Conservation (phyloP, 2,888 invertebrate species). For the Idaea straminata region DNA sequence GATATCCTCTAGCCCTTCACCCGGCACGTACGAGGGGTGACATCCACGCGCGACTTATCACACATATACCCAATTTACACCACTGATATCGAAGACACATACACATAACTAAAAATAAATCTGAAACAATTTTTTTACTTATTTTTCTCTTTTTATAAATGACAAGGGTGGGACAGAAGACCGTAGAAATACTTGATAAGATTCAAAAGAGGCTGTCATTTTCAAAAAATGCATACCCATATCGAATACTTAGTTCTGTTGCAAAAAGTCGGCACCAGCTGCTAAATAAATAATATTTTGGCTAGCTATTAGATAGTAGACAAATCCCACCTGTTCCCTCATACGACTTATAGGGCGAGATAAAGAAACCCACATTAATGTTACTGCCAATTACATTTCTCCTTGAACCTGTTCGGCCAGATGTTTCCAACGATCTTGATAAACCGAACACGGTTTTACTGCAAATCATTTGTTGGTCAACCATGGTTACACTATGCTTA, state of each 20-base stretch:
- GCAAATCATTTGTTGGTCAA: conserved; percentile 26
- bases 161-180: neutral
- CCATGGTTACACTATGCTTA: neutral
- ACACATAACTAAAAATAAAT: conserved; percentile 4
- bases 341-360: conserved; percentile 18
- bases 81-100: conserved; percentile 5
- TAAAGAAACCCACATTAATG: conserved; percentile 26
- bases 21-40: conserved; percentile 24
- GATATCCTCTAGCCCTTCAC: conserved; percentile 19
- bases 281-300: neutral
- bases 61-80: conserved; percentile 20
- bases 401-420: conserved; percentile 17
- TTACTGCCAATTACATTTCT: conserved; percentile 28
- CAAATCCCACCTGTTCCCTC: conserved; percentile 17
- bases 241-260: neutral
- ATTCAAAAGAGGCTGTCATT: neutral
- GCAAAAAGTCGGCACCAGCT: neutral
- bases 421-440: conserved; percentile 25
- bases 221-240: neutral
- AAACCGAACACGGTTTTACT: conserved; percentile 25
- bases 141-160: conserved; percentile 1
- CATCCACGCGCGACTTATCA: conserved; percentile 23
- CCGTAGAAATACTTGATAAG: neutral
- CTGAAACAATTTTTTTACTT: conserved; percentile 4
- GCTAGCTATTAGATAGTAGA: conserved; percentile 17